phyloP scores from a whole-genome alignment of 2,888 invertebrate species.

The Peribatodes rhomboidaria region DNA sequence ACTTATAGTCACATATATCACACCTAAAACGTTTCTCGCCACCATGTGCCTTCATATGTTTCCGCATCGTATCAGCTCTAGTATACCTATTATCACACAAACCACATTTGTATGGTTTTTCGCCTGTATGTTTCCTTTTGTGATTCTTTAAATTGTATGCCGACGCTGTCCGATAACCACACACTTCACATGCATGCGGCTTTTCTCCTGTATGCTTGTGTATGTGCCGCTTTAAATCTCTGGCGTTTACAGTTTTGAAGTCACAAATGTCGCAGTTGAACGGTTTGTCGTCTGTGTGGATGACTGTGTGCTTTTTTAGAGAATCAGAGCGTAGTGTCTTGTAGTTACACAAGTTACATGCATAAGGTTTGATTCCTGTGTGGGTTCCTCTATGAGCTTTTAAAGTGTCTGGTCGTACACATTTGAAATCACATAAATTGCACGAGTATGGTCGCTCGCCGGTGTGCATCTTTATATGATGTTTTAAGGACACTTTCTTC shows the following conservation, averaged over 20 bases:
- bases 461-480: constrained; percentile 25
- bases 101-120: constrained; percentile 24
- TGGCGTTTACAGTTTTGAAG: not conserved
- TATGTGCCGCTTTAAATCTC: constrained; percentile 19
- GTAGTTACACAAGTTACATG: constrained; percentile 31
- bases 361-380: constrained; percentile 5
- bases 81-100: constrained; percentile 21
- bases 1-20: constrained; percentile 22
- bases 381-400: constrained; percentile 11
- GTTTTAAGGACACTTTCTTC: not conserved
- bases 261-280: constrained; percentile 19
- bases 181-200: constrained; percentile 16
- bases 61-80: constrained; percentile 22
- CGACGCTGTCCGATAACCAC: not conserved
- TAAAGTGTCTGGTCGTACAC: constrained; percentile 4
- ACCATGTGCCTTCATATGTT: constrained; percentile 33
- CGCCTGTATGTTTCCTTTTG: constrained; percentile 16
- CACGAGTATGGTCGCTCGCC: constrained; percentile 21
- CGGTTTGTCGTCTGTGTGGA: constrained; percentile 15
- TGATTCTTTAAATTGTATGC: constrained; percentile 8
- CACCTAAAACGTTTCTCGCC: constrained; percentile 33
- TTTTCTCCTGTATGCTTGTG: constrained; percentile 25
- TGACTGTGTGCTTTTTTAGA: constrained; percentile 9
- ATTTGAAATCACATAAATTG: constrained; percentile 20
- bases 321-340: constrained; percentile 2